Conservation (phyloP, 2,888 invertebrate species). For the Phasia obesa region DNA sequence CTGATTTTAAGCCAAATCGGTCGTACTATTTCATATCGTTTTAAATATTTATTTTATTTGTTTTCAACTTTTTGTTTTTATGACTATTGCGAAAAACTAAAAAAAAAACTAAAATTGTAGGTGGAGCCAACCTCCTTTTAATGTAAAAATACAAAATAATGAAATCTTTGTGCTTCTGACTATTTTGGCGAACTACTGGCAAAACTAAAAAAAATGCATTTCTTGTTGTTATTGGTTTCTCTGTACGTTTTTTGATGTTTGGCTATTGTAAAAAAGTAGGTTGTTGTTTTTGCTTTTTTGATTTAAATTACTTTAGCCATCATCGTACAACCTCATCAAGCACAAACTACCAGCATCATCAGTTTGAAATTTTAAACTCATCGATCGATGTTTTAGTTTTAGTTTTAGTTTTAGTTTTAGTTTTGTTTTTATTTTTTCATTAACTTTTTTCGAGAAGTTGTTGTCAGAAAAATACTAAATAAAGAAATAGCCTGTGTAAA, state of each 20-base stretch:
- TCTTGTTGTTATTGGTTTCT: conserved; percentile 38
- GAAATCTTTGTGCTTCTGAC: conserved; percentile 67
- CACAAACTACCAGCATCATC: conserved; percentile 59
- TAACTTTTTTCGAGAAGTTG: conserved; percentile 27
- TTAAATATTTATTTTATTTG: conserved; percentile 41
- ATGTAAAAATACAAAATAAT: conserved; percentile 65
- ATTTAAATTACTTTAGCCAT: conserved; percentile 67
- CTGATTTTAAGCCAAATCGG: conserved; percentile 8
- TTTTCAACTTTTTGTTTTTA: conserved; percentile 1
- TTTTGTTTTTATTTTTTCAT: conserved; percentile 35
- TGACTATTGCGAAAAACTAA: background rate
- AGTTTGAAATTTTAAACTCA: conserved; percentile 64
- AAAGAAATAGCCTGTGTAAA: conserved; percentile 50
- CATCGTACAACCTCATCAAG: conserved; percentile 64
- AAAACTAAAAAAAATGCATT: conserved; percentile 52
- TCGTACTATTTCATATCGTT: conserved; percentile 28
- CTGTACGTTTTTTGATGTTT: conserved; percentile 44
- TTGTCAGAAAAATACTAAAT: conserved; percentile 45
- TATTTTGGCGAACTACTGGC: conserved; percentile 56
- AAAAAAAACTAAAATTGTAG: conserved; percentile 53
- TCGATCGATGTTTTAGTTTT: conserved; percentile 65
- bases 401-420: conserved; percentile 39
- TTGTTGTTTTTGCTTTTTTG: conserved; percentile 45
- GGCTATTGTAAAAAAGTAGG: conserved; percentile 48
- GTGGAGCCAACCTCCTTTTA: conserved; percentile 72